Evolutionary conservation across 2,113 vertebrate genomes (phyloP), one percentile per base, ranked within the genome.

Genomic region (Fulica atra): DNA sequence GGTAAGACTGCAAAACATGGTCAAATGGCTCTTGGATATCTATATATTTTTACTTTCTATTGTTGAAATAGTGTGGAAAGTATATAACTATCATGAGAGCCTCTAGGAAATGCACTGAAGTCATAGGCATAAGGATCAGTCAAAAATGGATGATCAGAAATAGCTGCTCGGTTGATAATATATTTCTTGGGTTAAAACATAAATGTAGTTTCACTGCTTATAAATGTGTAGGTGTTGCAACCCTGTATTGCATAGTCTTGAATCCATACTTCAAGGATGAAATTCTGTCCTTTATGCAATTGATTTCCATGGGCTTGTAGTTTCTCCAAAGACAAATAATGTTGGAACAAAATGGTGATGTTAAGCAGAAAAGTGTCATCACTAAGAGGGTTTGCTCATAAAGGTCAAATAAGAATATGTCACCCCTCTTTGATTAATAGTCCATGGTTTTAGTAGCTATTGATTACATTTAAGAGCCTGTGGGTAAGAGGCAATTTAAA

Each of bases 381-480:
- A 64, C 74, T 89, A 86, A 87, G 72, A 93, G n/a, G 38, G 48
- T 89, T 95, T 86, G 48, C 60, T 74, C 53, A 81, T 78, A 91
- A 91, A 96, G 95, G 92, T 95, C 88, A 92, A 78, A 81, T 44
- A 81, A 94, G 93, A 89, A 86, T 92, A 59, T 68, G 94, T 68
- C 86, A 81, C 35, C 51, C 25, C 5, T 73, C 77, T 78, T 66
- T 92, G 95, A 95, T 86, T 93, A 90, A 77, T 92, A 60, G 64
- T 68, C 85, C 11, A 0, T 53, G 29, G 48, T 81, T 69, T 91
- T 92, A 84, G 89, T 74, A 68, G 80, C 15, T 93, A 95, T 89
- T 92, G 94, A 96, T 96, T 93, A 42, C 33, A 51, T 78, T 84
- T 78, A 91, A 88, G 69, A 86, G 65, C 69, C 40, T 54, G 26